These are phyloP conservation scores for Ormyrus rosae DNA, from an alignment of 2,888 invertebrate species.

Conservation along the genomic window DNA sequence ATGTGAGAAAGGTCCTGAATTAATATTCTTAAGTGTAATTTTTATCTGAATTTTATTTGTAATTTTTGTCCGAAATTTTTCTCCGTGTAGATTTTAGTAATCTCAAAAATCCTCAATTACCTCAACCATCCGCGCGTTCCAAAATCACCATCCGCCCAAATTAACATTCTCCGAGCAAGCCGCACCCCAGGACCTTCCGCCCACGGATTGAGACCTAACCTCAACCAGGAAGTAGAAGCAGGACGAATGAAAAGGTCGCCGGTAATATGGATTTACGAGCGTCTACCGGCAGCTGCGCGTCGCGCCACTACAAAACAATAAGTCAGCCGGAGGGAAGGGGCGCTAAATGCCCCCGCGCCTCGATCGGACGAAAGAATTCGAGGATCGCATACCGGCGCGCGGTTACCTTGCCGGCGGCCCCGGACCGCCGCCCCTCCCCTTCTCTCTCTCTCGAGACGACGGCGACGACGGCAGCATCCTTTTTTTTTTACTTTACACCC, in stretches of 20 bases:
- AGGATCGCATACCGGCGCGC: conserved; percentile 33
- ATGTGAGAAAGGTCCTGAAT: too few species aligned
- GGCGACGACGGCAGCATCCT: background rate
- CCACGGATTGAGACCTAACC: conserved; percentile 10
- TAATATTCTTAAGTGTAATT: too few species aligned
- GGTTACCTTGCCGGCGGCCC: conserved; percentile 31
- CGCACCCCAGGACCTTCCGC: background rate
- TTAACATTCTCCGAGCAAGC: background rate
- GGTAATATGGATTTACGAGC: conserved; percentile 17
- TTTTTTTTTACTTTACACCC: too few species aligned
- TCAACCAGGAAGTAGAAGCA: background rate
- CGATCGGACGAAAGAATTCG: conserved; percentile 29
- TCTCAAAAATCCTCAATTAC: too few species aligned
- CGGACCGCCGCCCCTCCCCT: background rate
- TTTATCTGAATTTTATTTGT: too few species aligned
- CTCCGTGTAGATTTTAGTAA: too few species aligned
- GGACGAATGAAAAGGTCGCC: conserved; percentile 7
- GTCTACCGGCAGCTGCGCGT: conserved; percentile 1
- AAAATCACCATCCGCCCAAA: background rate
- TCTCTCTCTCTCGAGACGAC: background rate
- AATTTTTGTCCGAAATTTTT: too few species aligned
- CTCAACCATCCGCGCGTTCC: too few species aligned
- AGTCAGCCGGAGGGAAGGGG: background rate
- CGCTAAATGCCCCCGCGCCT: conserved; percentile 13
- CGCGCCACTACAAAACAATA: conserved; percentile 21